Conservation (phyloP, 2,113 vertebrate genomes). For the Callorhinus ursinus region DNA sequence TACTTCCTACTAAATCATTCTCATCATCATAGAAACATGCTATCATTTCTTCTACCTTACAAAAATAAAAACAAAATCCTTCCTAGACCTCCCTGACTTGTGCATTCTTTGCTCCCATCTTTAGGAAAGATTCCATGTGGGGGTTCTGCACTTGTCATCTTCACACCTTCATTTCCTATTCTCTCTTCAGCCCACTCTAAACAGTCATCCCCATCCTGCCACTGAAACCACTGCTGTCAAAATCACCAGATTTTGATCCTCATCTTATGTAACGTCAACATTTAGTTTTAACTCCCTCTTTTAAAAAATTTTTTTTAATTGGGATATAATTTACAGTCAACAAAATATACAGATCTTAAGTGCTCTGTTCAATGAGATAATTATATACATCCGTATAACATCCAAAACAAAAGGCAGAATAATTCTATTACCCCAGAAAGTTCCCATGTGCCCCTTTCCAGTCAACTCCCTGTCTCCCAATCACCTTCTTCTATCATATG, state of each 20-base stretch:
- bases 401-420: neutral
- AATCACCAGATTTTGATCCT: neutral
- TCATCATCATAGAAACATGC: neutral
- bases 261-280: conserved; percentile 53
- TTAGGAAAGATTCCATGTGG: neutral
- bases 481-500: neutral
- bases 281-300: conserved; percentile 8
- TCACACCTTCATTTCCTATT: neutral
- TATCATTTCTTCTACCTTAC: neutral
- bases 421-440: neutral
- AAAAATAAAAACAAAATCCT: neutral
- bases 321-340: neutral
- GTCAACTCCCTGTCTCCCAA: neutral
- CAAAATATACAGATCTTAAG: neutral
- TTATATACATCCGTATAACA: neutral
- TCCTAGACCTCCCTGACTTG: neutral
- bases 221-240: neutral
- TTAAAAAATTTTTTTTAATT: neutral
- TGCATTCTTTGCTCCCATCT: neutral
- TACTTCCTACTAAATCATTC: neutral
- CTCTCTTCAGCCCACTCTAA: neutral
- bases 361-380: neutral
- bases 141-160: neutral
- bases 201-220: neutral
- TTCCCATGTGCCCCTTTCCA: neutral